These are phyloP conservation scores for Tenthredo scrophulariae DNA, from an alignment of 2,888 invertebrate species.

Conservation along the genomic window DNA sequence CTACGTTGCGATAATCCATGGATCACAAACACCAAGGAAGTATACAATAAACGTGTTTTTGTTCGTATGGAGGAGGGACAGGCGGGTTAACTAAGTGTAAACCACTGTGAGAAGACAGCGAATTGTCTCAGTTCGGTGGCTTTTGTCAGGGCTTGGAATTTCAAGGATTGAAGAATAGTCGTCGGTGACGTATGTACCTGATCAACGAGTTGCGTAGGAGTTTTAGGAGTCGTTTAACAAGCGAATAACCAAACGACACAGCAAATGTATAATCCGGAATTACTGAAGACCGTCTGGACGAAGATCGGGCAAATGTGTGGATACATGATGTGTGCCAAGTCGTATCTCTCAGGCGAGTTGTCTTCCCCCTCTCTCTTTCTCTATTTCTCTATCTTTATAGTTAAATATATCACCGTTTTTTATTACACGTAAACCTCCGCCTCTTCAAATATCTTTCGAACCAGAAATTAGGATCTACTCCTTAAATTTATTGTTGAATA, in stretches of 20 bases:
- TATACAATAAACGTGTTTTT: background rate
- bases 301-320: conserved; percentile 74
- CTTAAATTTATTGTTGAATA: too few species aligned
- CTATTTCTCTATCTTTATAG: background rate
- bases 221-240: background rate
- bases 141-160: background rate
- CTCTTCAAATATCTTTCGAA: background rate
- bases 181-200: background rate
- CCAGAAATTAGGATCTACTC: too few species aligned
- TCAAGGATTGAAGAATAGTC: background rate
- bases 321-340: conserved; percentile 73
- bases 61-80: background rate
- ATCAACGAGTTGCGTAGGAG: background rate
- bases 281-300: conserved; percentile 73
- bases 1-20: background rate
- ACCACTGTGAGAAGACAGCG: background rate
- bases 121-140: background rate
- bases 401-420: background rate
- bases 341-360: conserved; percentile 74
- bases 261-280: conserved; percentile 70
- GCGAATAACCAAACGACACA: background rate
- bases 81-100: background rate
- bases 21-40: background rate
- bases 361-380: background rate
- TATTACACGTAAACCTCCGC: background rate